Evolutionary conservation across 2,797 vertebrate species (phyloP).

Genomic region (Poecilia velifera): DNA sequence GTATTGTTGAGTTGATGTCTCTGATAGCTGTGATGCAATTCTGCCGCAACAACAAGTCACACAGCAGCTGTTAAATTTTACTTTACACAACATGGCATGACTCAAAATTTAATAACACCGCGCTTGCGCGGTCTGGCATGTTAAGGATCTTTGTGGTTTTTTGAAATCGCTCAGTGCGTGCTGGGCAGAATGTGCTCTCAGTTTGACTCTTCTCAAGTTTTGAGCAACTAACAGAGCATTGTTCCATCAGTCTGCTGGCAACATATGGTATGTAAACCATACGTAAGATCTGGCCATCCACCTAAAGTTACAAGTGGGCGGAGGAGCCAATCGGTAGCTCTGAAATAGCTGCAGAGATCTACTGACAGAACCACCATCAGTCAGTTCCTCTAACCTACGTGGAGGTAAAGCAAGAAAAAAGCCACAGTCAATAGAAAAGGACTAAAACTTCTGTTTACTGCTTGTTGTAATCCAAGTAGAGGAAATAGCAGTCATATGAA

Average conservation of each 20-base stretch:
- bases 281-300: neutral
- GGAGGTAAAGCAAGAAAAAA: neutral
- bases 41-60: constrained; percentile 1
- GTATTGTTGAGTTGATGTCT: neutral
- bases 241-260: neutral
- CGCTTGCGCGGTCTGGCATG: neutral
- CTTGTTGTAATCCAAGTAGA: neutral
- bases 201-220: neutral
- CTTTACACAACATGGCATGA: neutral
- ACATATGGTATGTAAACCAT: neutral
- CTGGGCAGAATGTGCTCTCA: neutral
- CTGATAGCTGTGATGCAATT: neutral
- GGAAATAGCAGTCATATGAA: neutral
- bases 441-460: neutral
- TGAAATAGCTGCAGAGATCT: neutral
- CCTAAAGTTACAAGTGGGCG: neutral
- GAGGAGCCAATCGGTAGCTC: neutral
- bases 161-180: neutral
- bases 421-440: neutral
- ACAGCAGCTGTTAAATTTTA: neutral
- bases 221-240: neutral
- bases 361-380: neutral
- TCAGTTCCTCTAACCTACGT: neutral
- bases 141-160: neutral
- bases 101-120: neutral